Percentiles rank a stretch among this genome's conserved stretches.
Conservation (phyloP, 2,888 invertebrate species). For the Pyrrhosoma nymphula region DNA sequence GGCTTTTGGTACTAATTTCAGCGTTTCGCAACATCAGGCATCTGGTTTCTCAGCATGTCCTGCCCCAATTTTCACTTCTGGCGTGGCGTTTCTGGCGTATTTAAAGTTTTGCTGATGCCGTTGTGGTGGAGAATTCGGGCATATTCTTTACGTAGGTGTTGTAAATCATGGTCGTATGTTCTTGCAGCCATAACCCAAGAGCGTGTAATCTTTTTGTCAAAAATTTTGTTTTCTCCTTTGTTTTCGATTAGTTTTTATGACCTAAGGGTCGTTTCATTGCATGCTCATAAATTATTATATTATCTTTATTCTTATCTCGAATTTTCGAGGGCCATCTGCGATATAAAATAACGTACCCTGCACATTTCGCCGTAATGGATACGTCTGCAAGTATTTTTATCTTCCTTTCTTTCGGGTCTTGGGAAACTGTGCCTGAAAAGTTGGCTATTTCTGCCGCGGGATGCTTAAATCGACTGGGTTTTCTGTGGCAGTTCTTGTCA, state of each 20-base stretch:
- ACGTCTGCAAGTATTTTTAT: neutral
- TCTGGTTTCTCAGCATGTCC: neutral
- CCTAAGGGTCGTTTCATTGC: neutral
- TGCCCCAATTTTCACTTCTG: neutral
- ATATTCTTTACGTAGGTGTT: neutral
- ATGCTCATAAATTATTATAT: neutral
- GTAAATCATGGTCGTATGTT: neutral
- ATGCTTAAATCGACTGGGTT: neutral
- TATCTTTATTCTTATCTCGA: neutral
- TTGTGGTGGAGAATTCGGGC: neutral
- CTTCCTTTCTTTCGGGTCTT: neutral
- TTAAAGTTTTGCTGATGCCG: neutral
- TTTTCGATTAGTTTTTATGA: constrained; percentile 24
- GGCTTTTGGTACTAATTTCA: neutral
- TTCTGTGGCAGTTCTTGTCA: constrained; percentile 9
- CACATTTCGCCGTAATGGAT: constrained; percentile 1
- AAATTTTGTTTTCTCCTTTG: neutral
- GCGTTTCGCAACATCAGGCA: neutral
- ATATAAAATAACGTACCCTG: neutral
- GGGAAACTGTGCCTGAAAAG: constrained; percentile 24
- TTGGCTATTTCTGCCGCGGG: constrained; percentile 12
- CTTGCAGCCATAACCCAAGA: neutral
- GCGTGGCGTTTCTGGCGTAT: neutral
- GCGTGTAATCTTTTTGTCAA: neutral
- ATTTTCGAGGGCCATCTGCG: neutral